Conservation (phyloP, 2,797 vertebrate genomes). For the Graptemys geographica region DNA sequence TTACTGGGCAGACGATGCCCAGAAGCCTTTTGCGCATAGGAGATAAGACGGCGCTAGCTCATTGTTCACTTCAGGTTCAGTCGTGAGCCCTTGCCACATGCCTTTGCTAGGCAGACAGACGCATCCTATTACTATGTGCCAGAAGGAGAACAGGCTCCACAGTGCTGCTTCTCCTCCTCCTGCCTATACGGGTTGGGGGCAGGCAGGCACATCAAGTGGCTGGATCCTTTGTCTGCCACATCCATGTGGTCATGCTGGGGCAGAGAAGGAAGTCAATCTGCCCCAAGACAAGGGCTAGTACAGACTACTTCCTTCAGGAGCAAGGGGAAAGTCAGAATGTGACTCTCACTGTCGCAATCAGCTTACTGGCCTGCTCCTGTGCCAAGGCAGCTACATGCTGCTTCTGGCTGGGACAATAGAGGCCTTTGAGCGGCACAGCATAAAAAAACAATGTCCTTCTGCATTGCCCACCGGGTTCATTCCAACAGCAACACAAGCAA, state of each 20-base stretch:
- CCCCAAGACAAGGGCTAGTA: rapidly evolving
- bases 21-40: background rate
- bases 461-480: rapidly evolving
- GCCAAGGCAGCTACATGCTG: rapidly evolving
- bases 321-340: rapidly evolving
- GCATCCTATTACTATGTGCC: background rate
- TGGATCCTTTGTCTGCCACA: rapidly evolving
- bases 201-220: rapidly evolving
- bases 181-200: rapidly evolving
- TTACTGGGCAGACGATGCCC: background rate
- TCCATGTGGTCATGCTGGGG: rapidly evolving
- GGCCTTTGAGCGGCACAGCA: rapidly evolving
- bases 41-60: background rate
- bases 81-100: background rate
- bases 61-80: background rate
- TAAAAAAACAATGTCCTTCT: background rate
- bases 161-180: background rate
- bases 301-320: rapidly evolving
- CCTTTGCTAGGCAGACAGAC: background rate
- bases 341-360: rapidly evolving
- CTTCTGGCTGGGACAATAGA: rapidly evolving
- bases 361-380: background rate
- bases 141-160: background rate
- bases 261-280: background rate
- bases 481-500: rapidly evolving